phyloP scores from a whole-genome alignment of 2,888 invertebrate species.

The Litoditis marina region DNA sequence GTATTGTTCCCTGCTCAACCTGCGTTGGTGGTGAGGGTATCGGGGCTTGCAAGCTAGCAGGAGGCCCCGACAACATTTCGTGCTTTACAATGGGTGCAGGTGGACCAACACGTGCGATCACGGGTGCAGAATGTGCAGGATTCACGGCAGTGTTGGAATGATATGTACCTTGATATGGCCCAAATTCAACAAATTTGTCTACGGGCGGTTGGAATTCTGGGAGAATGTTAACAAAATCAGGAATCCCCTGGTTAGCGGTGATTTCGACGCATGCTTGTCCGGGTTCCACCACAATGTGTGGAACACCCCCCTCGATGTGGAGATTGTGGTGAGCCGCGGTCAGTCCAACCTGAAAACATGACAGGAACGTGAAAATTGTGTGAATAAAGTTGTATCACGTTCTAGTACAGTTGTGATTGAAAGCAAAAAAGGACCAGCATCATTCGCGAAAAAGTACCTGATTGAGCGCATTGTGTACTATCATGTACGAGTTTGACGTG shows the following conservation, averaged over 20 bases:
- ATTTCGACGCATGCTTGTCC: constrained; percentile 26
- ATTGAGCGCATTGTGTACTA: constrained; percentile 20
- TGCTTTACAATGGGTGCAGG: not conserved
- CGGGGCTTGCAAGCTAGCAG: not conserved
- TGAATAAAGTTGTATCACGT: not conserved
- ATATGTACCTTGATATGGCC: constrained; percentile 29
- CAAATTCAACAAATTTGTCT: constrained; percentile 26
- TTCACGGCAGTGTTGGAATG: not conserved
- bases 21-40: not conserved
- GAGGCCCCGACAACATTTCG: not conserved
- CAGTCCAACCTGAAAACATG: constrained; percentile 29
- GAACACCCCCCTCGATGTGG: constrained; percentile 26
- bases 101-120: not conserved
- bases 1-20: not conserved
- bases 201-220: constrained; percentile 22
- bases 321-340: constrained; percentile 34
- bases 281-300: constrained; percentile 27
- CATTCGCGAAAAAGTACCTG: constrained; percentile 10
- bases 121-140: not conserved
- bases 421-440: not conserved
- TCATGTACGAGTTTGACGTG: constrained; percentile 20
- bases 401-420: too few relatives aligned
- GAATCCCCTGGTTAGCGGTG: constrained; percentile 19
- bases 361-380: not conserved
- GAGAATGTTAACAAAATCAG: constrained; percentile 15